Conservation (phyloP, 1,140 invertebrate species). For the Hylyphantes graminicola region DNA sequence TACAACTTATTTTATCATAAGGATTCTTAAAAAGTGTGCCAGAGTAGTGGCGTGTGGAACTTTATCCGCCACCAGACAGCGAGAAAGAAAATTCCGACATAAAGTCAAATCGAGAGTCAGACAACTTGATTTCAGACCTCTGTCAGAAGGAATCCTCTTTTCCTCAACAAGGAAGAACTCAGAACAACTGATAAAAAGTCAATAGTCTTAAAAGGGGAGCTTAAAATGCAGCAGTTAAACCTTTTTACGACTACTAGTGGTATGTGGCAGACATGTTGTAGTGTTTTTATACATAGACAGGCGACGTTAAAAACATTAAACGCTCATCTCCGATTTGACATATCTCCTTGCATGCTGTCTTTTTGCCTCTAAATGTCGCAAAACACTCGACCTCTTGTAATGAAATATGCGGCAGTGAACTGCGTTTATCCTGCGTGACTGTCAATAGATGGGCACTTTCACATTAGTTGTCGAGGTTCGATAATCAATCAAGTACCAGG, state of each 20-base stretch:
- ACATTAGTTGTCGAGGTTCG: no score
- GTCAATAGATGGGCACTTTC: no score
- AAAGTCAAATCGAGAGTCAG: slow-evolving; percentile 24
- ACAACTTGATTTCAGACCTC: slow-evolving; percentile 26
- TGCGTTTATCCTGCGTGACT: no score
- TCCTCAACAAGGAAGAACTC: neutral
- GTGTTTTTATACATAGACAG: slow-evolving; percentile 36
- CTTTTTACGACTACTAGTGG: slow-evolving; percentile 50
- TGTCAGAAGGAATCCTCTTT: neutral
- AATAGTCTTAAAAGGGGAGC: slow-evolving; percentile 31
- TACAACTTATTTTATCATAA: slow-evolving; percentile 18
- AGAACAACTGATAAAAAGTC: slow-evolving; percentile 31
- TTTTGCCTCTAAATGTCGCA: neutral
- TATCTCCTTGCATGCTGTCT: neutral
- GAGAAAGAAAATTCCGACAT: slow-evolving; percentile 14
- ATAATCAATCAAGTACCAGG: no score
- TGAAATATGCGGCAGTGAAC: no score
- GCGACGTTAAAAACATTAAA: slow-evolving; percentile 50
- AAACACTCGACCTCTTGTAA: neutral
- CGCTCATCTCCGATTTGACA: slow-evolving; percentile 24
- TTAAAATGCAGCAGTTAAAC: slow-evolving; percentile 40
- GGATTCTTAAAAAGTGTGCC: neutral
- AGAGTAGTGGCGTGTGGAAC: neutral
- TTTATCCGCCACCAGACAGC: neutral
- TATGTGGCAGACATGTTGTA: slow-evolving; percentile 35